Conservation (phyloP, 2,888 invertebrate genomes). For the Erebia aethiops region DNA sequence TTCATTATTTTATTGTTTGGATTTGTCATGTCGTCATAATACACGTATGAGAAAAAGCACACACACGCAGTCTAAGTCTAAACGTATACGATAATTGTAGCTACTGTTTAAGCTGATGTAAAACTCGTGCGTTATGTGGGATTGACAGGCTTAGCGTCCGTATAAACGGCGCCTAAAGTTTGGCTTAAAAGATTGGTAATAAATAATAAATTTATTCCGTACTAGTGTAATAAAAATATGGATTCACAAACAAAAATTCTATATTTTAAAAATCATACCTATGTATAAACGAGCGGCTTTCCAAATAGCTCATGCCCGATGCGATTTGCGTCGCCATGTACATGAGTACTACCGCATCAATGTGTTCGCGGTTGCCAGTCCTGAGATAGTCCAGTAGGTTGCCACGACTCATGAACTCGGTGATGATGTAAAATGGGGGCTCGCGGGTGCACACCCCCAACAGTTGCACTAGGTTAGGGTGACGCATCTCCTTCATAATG, state of each 20-base stretch:
- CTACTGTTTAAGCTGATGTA: too few species aligned
- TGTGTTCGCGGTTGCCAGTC: constrained; percentile 91
- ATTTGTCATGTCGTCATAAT: too few species aligned
- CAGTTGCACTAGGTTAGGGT: constrained; percentile 98
- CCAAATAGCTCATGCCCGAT: constrained; percentile 99
- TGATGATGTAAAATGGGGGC: constrained; percentile 99
- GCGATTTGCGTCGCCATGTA: constrained; percentile 99
- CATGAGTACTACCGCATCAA: constrained; percentile 97
- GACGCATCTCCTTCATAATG: constrained; percentile 99
- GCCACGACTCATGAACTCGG: constrained; percentile 99
- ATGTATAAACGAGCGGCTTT: constrained; percentile 97
- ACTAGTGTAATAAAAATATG: background rate
- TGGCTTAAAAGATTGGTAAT: background rate
- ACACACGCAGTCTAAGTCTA: too few species aligned
- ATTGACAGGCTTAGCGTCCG: too few species aligned
- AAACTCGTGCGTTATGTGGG: too few species aligned
- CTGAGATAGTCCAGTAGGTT: constrained; percentile 98
- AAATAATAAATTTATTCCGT: too few species aligned
- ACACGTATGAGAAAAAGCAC: too few species aligned
- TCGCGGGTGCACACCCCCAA: constrained; percentile 99
- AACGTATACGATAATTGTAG: too few species aligned
- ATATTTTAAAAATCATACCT: constrained; percentile 68
- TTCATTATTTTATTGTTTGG: too few species aligned
- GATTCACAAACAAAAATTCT: background rate
- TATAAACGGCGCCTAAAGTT: too few species aligned